Base-by-base conservation (phyloP, 2,888 invertebrate species). In the Adelognathus sp. region DNA sequence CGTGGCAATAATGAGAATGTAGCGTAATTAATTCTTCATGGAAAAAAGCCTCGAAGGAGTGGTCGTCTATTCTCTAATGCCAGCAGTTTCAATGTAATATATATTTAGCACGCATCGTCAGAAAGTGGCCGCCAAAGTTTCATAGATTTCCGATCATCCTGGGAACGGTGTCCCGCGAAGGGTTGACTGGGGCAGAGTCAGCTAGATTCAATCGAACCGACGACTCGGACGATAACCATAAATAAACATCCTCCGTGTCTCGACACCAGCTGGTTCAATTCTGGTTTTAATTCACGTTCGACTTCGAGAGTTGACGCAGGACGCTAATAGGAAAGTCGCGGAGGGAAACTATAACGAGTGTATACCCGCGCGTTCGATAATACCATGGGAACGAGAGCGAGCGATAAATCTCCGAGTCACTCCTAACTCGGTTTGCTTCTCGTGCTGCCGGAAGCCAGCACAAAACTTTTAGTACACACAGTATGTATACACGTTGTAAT, bases 331-430 rank as follows among this genome's bases (percentile, higher is more conserved):
- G 44, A 56, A 64, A 72, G 21, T 39, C 44, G 14, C 16, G 7
- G 31, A 24, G 46, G 58, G 33, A 33, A 18, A 39, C 7, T 2
- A 18, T 63, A 64, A 72, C 52, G 52, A 72, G 52, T 7, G 24
- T 31, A 16, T 16, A n/a, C n/a, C n/a, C 24, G 3, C 29, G 31
- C 29, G 16, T 52, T 72, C 31, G 63, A 56, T 56, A 58, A n/a
- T 21, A 18, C 58, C 33, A 58, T 61, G 60, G 39, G 41, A 63
- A 63, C 29, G 14, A 41, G 60, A 67, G 18, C 67, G 60, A 52
- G 58, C 39, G 21, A 67, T 74, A 67, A 74, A 67, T 50, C 44
- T 60, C n/a, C 24, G 11, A 52, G 41, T 60, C 60, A 31, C 46
- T 63, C 5, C 41, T 63, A 16, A 31, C 29, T 63, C 27, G 27